These are phyloP conservation scores for Pseudochirops corinnae DNA, from an alignment of 2,797 vertebrate species.

Conservation along the genomic window DNA sequence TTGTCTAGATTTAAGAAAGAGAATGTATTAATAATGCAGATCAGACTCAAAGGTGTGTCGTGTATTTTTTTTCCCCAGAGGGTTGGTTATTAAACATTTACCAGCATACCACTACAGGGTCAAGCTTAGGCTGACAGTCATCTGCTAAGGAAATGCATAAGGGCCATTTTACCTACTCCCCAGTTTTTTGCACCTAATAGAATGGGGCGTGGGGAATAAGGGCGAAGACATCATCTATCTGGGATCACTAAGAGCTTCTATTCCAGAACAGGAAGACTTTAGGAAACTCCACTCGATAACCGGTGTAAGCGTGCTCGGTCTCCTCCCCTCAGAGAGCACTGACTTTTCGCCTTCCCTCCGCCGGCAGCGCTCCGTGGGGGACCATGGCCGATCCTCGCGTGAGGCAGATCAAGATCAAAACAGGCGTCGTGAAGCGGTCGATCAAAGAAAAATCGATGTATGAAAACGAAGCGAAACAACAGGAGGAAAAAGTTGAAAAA, in stretches of 20 bases:
- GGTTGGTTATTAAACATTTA: neutral
- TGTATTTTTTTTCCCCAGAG: neutral
- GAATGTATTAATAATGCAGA: neutral
- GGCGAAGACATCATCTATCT: neutral
- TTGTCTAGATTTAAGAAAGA: neutral
- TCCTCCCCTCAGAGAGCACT: accelerated
- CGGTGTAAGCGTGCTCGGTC: neutral
- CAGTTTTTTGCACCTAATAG: neutral
- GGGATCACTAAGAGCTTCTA: neutral
- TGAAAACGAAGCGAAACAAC: constrained; percentile 93
- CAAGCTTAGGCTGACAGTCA: neutral
- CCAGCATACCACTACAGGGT: neutral
- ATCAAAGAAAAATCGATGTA: constrained; percentile 94
- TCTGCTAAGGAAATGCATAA: neutral
- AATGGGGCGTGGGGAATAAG: neutral
- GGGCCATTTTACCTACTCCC: neutral
- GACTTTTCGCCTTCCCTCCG: neutral
- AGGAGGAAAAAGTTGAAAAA: constrained; percentile 94
- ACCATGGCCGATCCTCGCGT: constrained; percentile 93
- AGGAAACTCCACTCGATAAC: too few relatives aligned
- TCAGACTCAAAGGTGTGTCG: neutral
- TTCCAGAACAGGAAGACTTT: neutral
- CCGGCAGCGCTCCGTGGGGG: neutral
- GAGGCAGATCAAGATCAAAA: constrained; percentile 97
- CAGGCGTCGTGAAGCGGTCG: constrained; percentile 93